Base-by-base conservation (phyloP, 2,888 invertebrate species). In the Mactromeris polynyma region DNA sequence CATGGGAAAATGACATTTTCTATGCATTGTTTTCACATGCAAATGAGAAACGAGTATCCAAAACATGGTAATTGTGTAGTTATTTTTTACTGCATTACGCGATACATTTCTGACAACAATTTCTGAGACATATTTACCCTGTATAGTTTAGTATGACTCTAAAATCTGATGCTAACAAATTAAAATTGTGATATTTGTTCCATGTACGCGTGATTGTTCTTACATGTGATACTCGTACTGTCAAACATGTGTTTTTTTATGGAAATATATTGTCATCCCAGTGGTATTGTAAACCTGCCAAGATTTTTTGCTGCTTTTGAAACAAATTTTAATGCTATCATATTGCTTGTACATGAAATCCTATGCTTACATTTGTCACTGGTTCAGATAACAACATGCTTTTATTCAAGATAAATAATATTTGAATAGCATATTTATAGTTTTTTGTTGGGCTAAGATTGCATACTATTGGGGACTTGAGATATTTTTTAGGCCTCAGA, bases 241-340 rank as follows among this genome's bases (percentile, higher is more conserved):
- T 83, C 46, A 1, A 83, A 46, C 64, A 33, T 83, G 36, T 73
- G 73, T 73, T 73, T 73, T 69, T n/a, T 11, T 79, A 69, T 83
- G 14, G 73, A 83, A 83, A 31, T n/a, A 42, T 21, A 73, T 69
- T 83, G 82, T 82, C 36, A 54, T 33, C n/a, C 33, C 36, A 64
- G 73, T 73, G 73, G 33, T 83, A 83, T 83, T 73, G 83, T 83
- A 42, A 83, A 73, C 83, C 46, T 46, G 46, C 73, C 73, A 46
- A 26, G 31, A 83, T 83, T 42, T 51, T 80, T 83, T 83, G 83
- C 83, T 69, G 82, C 82, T 82, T 82, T 42, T 33, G n/a, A 40
- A 26, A 40, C 64, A 36, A 81, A 58, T 73, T 73, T 58, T 64
- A 9, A 64, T 64, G 58, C 58, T 64, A 64, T 7, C 33, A 73